Base-by-base conservation (phyloP, 2,797 vertebrate genomes). In the Odontamblyopus rebecca region DNA sequence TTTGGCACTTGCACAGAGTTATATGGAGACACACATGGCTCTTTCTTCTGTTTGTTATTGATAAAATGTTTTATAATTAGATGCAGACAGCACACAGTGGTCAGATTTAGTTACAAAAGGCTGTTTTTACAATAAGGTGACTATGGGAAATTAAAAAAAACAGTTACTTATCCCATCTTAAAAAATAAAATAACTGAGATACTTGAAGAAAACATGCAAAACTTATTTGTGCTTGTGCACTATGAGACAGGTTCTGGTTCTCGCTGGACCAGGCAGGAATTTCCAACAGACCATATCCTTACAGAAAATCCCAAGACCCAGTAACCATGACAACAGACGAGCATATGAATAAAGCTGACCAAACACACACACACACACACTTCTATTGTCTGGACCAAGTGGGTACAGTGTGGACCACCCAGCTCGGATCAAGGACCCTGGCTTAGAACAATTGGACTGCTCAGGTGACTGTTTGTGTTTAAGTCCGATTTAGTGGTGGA, bases 391-490 rank as follows among this genome's bases (percentile, higher is more conserved):
- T 88, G 76, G 70, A 67, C 23, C 64, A 68, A 80, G 88, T 50
- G 82, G 88, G 77, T 85, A 88, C 86, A 89, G 85, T 88, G 80
- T 67, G 80, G 91, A 91, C 91, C 90, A 93, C 91, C 91, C 90
- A 90, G 76, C 69, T 74, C 72, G 78, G 88, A 91, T 91, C 89
- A 90, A 87, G 90, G 83, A 84, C 74, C 75, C 74, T 60, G 54
- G 50, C 70, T 71, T 73, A 77, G 78, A 83, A 89, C 85, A 89
- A 89, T 81, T 19, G 1, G 53, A 74, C 86, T 75, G 84, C 88
- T 91, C 86, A 85, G 76, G 81, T 85, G 82, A 89, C 89, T 79
- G 79, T 12, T 5, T 61, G 82, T 85, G 74, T 84, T 87, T 79
- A 79, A 80, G 76, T 67, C 70, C 79, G 81, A 81, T 85, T 90